These are phyloP conservation scores for Euphydryas editha DNA, from an alignment of 2,888 invertebrate genomes.

Conservation along the genomic window DNA sequence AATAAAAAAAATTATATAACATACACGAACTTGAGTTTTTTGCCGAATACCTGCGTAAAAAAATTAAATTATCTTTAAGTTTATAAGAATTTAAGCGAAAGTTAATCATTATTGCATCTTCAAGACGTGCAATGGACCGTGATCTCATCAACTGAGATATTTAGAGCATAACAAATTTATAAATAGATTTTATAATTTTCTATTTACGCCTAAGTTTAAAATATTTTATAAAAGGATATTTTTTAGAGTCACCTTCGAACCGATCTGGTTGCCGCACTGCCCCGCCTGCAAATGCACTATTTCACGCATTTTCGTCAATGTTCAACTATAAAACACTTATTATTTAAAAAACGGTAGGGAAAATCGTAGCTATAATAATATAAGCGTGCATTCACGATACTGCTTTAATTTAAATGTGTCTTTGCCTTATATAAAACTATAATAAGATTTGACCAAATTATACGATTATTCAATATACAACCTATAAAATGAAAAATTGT, in stretches of 20 bases:
- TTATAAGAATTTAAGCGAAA: constrained; percentile 2
- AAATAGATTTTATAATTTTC: constrained; percentile 48
- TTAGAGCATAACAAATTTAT: constrained; percentile 43
- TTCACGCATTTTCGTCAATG: constrained; percentile 89
- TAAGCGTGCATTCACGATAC: constrained; percentile 47
- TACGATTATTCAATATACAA: background rate
- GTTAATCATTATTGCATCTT: constrained; percentile 15
- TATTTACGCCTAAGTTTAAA: constrained; percentile 35
- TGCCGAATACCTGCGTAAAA: background rate
- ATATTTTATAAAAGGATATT: constrained; percentile 11
- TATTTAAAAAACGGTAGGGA: constrained; percentile 45
- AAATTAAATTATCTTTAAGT: background rate
- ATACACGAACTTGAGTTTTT: background rate
- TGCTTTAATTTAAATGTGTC: background rate
- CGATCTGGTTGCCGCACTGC: constrained; percentile 96
- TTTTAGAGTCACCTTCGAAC: constrained; percentile 88
- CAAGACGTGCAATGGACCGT: constrained; percentile 30
- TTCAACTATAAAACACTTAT: constrained; percentile 47
- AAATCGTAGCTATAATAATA: constrained; percentile 50
- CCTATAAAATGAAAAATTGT: background rate
- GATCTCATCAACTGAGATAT: constrained; percentile 33
- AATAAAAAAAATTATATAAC: constrained; percentile 7
- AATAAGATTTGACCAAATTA: background rate
- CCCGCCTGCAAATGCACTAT: constrained; percentile 96
- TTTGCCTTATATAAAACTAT: background rate